Evolutionary conservation across 2,113 vertebrate species (phyloP).

Genomic region (Corynorhinus townsendii): DNA sequence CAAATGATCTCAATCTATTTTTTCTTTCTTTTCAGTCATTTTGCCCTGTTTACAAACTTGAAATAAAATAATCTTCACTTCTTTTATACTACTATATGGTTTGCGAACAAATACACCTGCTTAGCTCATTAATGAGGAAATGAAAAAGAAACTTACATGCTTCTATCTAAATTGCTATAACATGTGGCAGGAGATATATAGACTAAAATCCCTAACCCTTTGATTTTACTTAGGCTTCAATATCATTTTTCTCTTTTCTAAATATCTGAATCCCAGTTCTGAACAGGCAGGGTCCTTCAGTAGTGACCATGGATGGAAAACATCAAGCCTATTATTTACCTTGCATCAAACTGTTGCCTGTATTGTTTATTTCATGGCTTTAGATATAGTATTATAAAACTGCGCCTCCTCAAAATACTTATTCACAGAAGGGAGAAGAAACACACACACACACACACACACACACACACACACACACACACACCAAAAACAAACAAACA

Average conservation of each 20-base stretch:
- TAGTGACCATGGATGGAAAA: background rate
- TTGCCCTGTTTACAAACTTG: background rate
- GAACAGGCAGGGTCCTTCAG: background rate
- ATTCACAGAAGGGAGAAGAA: background rate
- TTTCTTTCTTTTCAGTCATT: background rate
- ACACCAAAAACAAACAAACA: no score
- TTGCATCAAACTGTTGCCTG: fast-evolving
- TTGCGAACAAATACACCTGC: background rate
- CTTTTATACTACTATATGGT: background rate
- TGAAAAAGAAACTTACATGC: background rate
- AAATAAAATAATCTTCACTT: background rate
- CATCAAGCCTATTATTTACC: background rate
- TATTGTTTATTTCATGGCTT: background rate
- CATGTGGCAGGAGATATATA: background rate
- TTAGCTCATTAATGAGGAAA: background rate
- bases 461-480: no score
- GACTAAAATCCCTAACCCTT: background rate
- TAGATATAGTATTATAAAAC: background rate
- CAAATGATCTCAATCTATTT: background rate
- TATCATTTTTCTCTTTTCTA: background rate
- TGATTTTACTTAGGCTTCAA: background rate
- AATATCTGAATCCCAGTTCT: background rate
- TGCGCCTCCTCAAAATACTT: background rate
- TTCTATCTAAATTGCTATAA: background rate
- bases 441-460: no score